A percentile compares a stretch with the other conserved stretches of the same genome.
These are phyloP conservation scores for Agrypnus murinus DNA, from an alignment of 2,888 invertebrate genomes.

Conservation along the genomic window DNA sequence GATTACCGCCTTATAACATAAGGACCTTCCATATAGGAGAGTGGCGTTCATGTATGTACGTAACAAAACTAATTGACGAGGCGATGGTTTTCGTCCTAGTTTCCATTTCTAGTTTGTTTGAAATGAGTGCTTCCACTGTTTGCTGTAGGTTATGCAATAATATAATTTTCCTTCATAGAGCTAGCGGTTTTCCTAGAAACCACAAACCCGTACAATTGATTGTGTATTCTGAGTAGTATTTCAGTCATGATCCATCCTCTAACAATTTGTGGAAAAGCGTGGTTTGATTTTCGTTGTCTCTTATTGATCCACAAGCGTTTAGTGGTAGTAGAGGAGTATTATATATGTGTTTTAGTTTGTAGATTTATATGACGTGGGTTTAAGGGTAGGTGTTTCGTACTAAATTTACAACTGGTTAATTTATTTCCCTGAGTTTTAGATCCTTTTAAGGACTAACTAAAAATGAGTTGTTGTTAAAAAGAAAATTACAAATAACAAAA, in stretches of 20 bases:
- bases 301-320: conserved; percentile 1
- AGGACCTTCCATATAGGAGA: conserved; percentile 13
- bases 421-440: not conserved
- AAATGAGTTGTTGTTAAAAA: no score
- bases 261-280: conserved; percentile 20
- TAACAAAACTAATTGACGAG: conserved; percentile 44
- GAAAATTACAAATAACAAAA: no score
- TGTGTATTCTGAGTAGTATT: conserved; percentile 22
- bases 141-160: not conserved
- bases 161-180: not conserved
- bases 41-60: not conserved
- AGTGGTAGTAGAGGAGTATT: not conserved
- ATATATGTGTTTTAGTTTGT: conserved; percentile 10
- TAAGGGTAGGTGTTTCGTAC: conserved; percentile 4
- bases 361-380: conserved; percentile 11
- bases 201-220: conserved; percentile 10
- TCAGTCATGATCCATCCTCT: conserved; percentile 22
- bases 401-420: conserved; percentile 9
- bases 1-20: conserved; percentile 32
- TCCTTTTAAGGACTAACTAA: no score
- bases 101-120: not conserved
- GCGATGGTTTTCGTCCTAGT: conserved; percentile 20
- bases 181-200: conserved; percentile 9
- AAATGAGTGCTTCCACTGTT: not conserved
- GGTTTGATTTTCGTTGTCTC: conserved; percentile 8